Percentiles rank a stretch among this genome's conserved stretches.
Conservation (phyloP, 2,797 vertebrate genomes). For the Oreochromis mossambicus region DNA sequence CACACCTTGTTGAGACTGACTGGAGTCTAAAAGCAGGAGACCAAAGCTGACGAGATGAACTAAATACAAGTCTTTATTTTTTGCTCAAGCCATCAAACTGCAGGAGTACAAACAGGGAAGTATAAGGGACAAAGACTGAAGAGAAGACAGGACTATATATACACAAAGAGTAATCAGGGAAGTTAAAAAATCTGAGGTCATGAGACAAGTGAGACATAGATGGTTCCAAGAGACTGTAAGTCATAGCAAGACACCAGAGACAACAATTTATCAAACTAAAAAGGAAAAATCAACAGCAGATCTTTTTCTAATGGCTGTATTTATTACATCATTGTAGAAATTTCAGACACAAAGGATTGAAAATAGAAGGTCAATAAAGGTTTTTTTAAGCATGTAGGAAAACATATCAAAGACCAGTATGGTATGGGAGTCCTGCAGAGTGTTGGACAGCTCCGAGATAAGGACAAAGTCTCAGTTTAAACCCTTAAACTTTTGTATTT, state of each 20-base stretch:
- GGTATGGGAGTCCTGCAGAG: background rate
- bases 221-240: too few relatives aligned
- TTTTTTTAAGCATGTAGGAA: background rate
- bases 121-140: accelerated
- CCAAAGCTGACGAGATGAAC: background rate
- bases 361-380: background rate
- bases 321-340: background rate
- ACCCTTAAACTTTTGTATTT: background rate
- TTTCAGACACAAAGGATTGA: accelerated
- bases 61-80: background rate
- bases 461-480: background rate
- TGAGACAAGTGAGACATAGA: background rate
- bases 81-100: background rate
- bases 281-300: background rate
- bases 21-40: background rate
- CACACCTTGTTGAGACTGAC: accelerated
- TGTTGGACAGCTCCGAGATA: accelerated
- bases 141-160: background rate
- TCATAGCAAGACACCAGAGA: too few relatives aligned
- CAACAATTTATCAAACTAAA: accelerated
- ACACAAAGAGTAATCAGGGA: background rate
- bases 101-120: background rate
- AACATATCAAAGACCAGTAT: background rate
- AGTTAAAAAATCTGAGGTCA: background rate
- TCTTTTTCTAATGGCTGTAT: background rate